Evolutionary conservation across 1,140 invertebrate species (phyloP), one percentile per base, ranked within the genome.

Genomic region (Rhagoletis zephyria): DNA sequence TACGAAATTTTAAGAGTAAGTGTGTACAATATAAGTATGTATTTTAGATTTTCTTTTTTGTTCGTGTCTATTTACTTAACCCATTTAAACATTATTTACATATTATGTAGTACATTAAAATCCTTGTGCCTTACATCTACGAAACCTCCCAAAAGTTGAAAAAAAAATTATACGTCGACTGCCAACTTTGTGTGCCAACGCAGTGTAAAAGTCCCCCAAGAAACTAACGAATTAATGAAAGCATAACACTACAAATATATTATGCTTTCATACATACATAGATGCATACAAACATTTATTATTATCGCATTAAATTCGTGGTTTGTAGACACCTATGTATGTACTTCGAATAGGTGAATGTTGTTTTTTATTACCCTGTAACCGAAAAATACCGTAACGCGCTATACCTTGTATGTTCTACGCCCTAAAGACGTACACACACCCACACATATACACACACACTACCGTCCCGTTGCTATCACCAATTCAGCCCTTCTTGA

Each of bases 401-500:
- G 16, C 19, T 9, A 7, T 7, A 16, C 16, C n/a, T 30, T 30
- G 7, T 81, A 19, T 56, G 4, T 48, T 6, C 42, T 14, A 16
- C 4, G 10, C 70, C 45, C 3, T 10, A 5, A 9, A 14, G 6
- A 5, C 67, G 9, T 0, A 30, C 16, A 9, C 42, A 14, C 65
- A 40, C 19, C 9, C 63, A 64, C 30, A 10, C 10, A 67, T 30
- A 67, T 42, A 42, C 65, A 70, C 40, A 42, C 0, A 45, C 40
- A 14, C 74, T 30, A 10, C 45, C 5, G 6, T 10, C 5, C n/a
- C 5, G 61, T 30, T 4, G 40, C 2, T 7, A 2, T 56, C 30
- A 30, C 0, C 12, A 9, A 9, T 60, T 94, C 94, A 97, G 87
- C 96, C 96, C 91, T 97, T 96, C 91, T 97, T 97, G 89, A 97